A percentile compares a stretch with the other conserved stretches of the same genome.
phyloP scores from a whole-genome alignment of 2,888 invertebrate genomes.

The Heliconius erato region DNA sequence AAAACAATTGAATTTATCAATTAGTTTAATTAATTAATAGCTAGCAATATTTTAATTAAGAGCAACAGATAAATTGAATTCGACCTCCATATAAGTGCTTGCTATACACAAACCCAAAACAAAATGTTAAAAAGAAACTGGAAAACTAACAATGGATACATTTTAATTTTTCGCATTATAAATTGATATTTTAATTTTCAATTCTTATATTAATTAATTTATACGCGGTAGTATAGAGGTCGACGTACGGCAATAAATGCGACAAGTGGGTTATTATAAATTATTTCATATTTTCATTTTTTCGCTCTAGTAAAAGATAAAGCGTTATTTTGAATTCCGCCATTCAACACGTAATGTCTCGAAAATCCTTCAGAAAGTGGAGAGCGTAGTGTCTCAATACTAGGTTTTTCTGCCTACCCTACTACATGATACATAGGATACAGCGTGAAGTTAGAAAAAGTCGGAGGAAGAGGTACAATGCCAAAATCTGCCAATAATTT shows the following conservation, averaged over 20 bases:
- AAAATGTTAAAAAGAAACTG: neutral
- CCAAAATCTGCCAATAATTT: no score
- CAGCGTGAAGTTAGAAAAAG: no score
- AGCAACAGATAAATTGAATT: neutral
- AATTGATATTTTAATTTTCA: neutral
- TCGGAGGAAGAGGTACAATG: no score
- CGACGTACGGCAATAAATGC: neutral
- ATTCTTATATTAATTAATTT: neutral
- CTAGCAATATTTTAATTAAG: constrained; percentile 1
- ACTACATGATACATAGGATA: no score
- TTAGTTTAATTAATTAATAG: constrained; percentile 4
- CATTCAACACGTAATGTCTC: neutral
- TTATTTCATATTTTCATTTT: neutral
- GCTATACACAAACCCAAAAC: neutral
- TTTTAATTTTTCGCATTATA: neutral
- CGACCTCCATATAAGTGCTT: neutral
- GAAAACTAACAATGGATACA: neutral
- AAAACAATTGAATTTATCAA: neutral
- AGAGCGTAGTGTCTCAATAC: no score
- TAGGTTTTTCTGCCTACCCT: no score
- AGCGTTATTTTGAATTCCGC: neutral
- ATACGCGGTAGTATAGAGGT: neutral
- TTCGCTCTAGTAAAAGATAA: neutral
- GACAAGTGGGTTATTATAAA: neutral
- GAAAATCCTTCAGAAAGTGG: no score